Conservation (phyloP, 2,797 vertebrate species). For the Eulemur coronatus region DNA sequence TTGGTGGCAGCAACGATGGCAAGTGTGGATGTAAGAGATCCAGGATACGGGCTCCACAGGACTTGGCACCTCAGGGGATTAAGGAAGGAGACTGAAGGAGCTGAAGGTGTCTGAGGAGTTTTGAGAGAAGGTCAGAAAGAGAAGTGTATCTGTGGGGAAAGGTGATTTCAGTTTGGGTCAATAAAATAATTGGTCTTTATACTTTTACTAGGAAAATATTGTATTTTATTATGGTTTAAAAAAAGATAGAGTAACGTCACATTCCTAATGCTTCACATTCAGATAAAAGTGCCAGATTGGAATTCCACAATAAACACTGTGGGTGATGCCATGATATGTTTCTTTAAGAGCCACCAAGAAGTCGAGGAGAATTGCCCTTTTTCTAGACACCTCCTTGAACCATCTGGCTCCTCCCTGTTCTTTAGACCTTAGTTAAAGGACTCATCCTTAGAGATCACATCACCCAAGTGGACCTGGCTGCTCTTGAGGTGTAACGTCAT, state of each 20-base stretch:
- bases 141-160: neutral
- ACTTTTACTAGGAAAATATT: neutral
- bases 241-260: neutral
- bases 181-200: neutral
- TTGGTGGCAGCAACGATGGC: neutral
- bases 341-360: neutral
- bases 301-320: neutral
- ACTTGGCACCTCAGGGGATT: neutral
- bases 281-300: neutral
- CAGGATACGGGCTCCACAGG: neutral
- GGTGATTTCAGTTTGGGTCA: neutral
- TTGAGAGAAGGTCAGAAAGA: neutral
- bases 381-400: neutral
- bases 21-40: neutral
- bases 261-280: neutral
- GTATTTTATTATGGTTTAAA: neutral
- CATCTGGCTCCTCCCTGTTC: too few relatives aligned
- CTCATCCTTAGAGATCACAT: neutral
- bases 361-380: neutral
- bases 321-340: neutral
- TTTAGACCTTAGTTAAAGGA: neutral
- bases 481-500: neutral
- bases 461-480: neutral
- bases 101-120: neutral
- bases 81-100: neutral